Conservation (phyloP, 2,888 invertebrate genomes). For the Cyclophora albipunctata region DNA sequence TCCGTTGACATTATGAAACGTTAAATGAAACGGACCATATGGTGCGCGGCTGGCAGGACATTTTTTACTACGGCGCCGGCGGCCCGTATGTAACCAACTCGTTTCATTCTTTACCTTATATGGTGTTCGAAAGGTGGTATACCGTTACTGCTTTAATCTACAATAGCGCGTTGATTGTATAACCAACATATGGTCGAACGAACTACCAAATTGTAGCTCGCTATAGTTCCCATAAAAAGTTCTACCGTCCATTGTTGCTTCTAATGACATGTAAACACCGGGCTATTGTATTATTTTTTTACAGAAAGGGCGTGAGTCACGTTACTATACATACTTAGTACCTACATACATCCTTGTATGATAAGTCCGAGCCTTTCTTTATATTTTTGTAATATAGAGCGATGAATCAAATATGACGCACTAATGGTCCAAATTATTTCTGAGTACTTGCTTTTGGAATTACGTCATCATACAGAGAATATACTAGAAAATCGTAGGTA, state of each 20-base stretch:
- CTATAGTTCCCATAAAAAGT: neutral
- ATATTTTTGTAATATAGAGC: conserved; percentile 3
- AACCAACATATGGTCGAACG: conserved; percentile 35
- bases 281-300: conserved; percentile 4
- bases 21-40: conserved; percentile 41
- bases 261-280: conserved; percentile 1
- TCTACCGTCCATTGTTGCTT: conserved; percentile 5
- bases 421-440: neutral
- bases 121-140: conserved; percentile 48
- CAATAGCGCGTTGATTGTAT: conserved; percentile 50
- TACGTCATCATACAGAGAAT: no score
- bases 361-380: conserved; percentile 7
- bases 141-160: conserved; percentile 46
- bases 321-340: neutral
- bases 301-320: conserved; percentile 5
- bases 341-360: conserved; percentile 2
- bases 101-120: conserved; percentile 46
- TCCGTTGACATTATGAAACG: conserved; percentile 27
- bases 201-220: neutral
- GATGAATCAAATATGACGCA: conserved; percentile 12
- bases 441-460: neutral
- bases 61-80: conserved; percentile 43
- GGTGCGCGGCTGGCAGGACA: conserved; percentile 38
- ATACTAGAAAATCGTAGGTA: no score
- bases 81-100: conserved; percentile 36